A percentile compares a stretch with the other conserved stretches of the same genome.
Evolutionary conservation across 2,797 vertebrate species (phyloP).

Genomic region (Pangasius larnaudii): DNA sequence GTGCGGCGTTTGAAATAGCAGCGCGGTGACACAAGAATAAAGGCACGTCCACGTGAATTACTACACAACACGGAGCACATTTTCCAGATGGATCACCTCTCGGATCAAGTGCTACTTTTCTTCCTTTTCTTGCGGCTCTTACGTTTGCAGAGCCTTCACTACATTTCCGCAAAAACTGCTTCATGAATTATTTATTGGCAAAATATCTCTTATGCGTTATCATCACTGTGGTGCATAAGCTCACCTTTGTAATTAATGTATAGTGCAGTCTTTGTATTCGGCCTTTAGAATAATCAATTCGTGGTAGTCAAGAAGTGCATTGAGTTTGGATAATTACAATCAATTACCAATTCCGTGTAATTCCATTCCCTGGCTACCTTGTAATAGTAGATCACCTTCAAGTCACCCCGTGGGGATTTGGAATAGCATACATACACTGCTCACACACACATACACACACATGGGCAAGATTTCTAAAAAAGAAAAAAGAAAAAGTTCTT

Average conservation of each 20-base stretch:
- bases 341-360: slow-evolving; percentile 45
- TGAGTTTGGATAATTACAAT: slow-evolving; percentile 38
- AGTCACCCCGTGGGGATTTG: slow-evolving; percentile 44
- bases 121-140: neutral
- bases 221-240: neutral
- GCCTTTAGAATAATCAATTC: slow-evolving; percentile 10
- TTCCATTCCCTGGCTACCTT: slow-evolving; percentile 38
- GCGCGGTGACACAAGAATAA: slow-evolving; percentile 39
- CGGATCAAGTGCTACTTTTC: slow-evolving; percentile 39
- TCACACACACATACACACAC: slow-evolving; percentile 16
- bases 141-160: neutral
- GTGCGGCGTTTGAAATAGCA: slow-evolving; percentile 66
- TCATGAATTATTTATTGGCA: slow-evolving; percentile 12
- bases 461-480: neutral
- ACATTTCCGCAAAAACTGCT: neutral
- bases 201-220: neutral
- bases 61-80: neutral
- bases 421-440: slow-evolving; percentile 31
- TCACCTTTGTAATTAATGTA: slow-evolving; percentile 32
- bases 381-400: slow-evolving; percentile 49
- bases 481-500: slow-evolving; percentile 60
- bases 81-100: slow-evolving; percentile 42
- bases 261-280: slow-evolving; percentile 12
- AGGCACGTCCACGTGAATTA: slow-evolving; percentile 47
- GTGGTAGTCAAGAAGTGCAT: slow-evolving; percentile 27